These are phyloP conservation scores for Sminthurides bifidus DNA, from an alignment of 1,140 invertebrate genomes.

Conservation along the genomic window DNA sequence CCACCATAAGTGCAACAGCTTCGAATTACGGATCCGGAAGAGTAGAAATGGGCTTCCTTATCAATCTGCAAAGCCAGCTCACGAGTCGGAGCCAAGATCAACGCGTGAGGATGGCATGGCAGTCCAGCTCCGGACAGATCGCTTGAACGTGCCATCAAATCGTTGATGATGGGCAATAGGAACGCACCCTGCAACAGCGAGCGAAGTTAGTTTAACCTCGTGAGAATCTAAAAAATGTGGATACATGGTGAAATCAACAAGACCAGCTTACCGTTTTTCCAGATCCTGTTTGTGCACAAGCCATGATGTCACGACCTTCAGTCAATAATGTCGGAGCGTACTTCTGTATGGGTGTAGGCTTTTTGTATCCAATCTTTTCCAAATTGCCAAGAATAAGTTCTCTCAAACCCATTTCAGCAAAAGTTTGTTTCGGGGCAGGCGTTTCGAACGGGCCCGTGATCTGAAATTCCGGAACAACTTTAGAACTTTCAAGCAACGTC, in stretches of 20 bases:
- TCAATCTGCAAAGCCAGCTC: constrained; percentile 83
- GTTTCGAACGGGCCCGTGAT: constrained; percentile 52
- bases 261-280: constrained; percentile 68
- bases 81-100: constrained; percentile 80
- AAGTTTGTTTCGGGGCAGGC: constrained; percentile 47
- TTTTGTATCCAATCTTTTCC: constrained; percentile 61
- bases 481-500: constrained; percentile 4
- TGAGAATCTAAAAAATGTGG: no score
- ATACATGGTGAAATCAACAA: not conserved
- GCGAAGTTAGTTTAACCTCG: no score
- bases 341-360: constrained; percentile 90
- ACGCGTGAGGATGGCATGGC: constrained; percentile 49
- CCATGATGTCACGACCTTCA: no score
- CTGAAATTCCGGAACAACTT: not conserved
- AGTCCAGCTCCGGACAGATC: no score
- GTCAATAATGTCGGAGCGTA: constrained; percentile 72
- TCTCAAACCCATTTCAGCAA: constrained; percentile 57
- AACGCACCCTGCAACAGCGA: constrained; percentile 62
- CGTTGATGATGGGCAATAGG: constrained; percentile 74
- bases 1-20: constrained; percentile 74
- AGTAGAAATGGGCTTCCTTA: constrained; percentile 75
- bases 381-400: constrained; percentile 63
- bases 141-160: constrained; percentile 48
- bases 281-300: constrained; percentile 95
- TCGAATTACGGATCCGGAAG: constrained; percentile 58